phyloP scores from a whole-genome alignment of 2,113 vertebrate species.

The Chloropsis cyanopogon region DNA sequence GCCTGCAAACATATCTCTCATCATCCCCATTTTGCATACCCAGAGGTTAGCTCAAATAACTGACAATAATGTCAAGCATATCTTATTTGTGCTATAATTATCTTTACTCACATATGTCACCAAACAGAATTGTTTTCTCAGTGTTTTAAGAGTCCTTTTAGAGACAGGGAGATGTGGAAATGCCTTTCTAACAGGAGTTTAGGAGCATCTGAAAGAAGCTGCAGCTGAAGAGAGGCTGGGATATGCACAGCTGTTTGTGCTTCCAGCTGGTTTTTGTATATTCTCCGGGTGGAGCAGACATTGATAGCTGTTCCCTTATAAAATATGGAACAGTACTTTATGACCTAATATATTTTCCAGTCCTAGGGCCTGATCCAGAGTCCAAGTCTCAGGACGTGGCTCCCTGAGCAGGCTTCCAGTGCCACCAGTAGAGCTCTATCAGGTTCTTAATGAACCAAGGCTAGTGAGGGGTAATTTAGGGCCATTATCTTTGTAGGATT shows the following conservation, averaged over 20 bases:
- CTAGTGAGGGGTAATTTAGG: conserved; percentile 39
- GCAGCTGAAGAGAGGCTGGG: not conserved
- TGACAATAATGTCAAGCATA: not conserved
- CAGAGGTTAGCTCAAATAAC: not conserved
- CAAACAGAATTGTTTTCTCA: not conserved
- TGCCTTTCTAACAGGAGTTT: not conserved
- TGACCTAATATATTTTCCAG: conserved; percentile 44
- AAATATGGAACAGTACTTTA: conserved; percentile 49
- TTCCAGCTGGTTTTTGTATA: conserved; percentile 33
- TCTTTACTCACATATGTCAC: not conserved
- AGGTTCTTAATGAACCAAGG: conserved; percentile 13
- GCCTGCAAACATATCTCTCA: not conserved
- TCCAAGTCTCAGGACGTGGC: not conserved
- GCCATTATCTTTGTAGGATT: conserved; percentile 43
- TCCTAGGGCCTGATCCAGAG: conserved; percentile 8
- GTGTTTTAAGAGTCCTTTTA: not conserved
- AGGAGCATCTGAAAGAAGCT: conserved; percentile 12
- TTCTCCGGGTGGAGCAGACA: not conserved
- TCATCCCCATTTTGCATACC: not conserved
- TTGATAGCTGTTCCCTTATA: conserved; percentile 40
- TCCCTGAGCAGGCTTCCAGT: not conserved
- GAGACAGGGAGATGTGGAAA: not conserved
- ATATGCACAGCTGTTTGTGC: not conserved
- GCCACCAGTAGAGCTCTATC: not conserved
- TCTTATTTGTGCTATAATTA: conserved; percentile 24